Conservation (phyloP, 2,113 vertebrate species). For the Mormoops blainvillei region DNA sequence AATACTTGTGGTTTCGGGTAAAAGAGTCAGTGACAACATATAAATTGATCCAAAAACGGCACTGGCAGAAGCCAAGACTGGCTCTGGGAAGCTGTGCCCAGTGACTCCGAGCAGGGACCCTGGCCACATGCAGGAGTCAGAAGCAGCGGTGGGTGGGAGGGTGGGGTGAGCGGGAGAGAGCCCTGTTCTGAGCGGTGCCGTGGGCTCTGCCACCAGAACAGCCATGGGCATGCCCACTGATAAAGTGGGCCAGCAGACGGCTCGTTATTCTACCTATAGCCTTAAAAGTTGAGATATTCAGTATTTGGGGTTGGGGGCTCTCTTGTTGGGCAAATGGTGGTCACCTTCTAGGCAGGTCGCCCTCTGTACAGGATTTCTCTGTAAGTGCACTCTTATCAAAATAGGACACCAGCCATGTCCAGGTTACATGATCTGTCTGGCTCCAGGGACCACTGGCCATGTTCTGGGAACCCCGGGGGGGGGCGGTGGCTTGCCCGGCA, state of each 20-base stretch:
- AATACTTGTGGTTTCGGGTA: background rate
- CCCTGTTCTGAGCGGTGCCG: background rate
- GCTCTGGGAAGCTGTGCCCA: background rate
- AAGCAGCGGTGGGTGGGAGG: too few relatives aligned
- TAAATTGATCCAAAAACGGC: too few relatives aligned
- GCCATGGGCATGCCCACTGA: background rate
- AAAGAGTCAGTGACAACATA: too few relatives aligned
- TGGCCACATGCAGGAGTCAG: too few relatives aligned
- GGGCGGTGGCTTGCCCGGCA: background rate
- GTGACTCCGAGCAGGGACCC: background rate
- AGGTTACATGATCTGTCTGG: background rate
- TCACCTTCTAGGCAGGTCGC: background rate
- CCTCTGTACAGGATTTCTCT: background rate
- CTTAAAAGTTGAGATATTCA: background rate
- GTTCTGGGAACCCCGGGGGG: background rate
- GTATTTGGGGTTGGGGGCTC: background rate
- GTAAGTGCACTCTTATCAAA: background rate
- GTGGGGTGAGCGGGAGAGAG: too few relatives aligned
- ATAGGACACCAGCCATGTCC: background rate
- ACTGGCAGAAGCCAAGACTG: background rate
- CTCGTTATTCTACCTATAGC: background rate
- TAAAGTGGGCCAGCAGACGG: background rate
- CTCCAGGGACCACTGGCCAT: background rate
- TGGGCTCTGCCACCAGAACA: background rate
- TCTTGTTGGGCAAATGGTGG: background rate